Conservation (phyloP, 1,140 invertebrate species). For the Metaphire vulgaris region DNA sequence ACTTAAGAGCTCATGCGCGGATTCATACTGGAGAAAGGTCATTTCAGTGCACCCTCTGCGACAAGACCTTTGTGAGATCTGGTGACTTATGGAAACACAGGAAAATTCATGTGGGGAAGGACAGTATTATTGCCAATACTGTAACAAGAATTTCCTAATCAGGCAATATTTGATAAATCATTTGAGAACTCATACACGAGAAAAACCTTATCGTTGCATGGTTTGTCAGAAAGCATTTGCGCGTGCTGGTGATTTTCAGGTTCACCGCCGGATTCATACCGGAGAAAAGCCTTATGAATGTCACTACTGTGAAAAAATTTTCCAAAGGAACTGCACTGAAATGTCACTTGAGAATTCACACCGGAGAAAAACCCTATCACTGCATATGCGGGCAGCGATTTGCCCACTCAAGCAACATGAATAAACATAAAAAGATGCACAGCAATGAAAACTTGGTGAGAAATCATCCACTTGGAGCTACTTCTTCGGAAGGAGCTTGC, state of each 20-base stretch:
- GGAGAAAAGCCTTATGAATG: slow-evolving; percentile 32
- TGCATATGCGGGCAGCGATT: slow-evolving; percentile 50
- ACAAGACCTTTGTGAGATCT: too few relatives aligned
- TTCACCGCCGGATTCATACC: slow-evolving; percentile 32
- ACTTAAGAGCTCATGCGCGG: too few relatives aligned
- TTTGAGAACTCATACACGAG: slow-evolving; percentile 55
- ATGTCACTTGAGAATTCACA: slow-evolving; percentile 12
- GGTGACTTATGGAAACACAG: too few relatives aligned
- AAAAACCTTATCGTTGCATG: slow-evolving; percentile 97
- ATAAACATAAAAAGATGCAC: slow-evolving; percentile 34
- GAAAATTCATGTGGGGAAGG: too few relatives aligned
- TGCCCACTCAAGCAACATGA: slow-evolving; percentile 45
- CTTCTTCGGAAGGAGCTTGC: too few relatives aligned
- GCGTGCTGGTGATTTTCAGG: slow-evolving; percentile 66
- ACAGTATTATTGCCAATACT: slow-evolving; percentile 9
- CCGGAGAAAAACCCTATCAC: slow-evolving; percentile 38
- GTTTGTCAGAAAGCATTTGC: slow-evolving; percentile 93
- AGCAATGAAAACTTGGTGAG: too few relatives aligned
- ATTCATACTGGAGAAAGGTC: neutral
- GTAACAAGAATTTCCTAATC: slow-evolving; percentile 86
- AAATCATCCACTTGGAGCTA: too few relatives aligned
- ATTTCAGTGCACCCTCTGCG: too few relatives aligned
- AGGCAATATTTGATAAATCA: slow-evolving; percentile 83
- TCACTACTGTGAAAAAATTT: slow-evolving; percentile 32
- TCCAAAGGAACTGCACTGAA: neutral